Percentiles rank a stretch among this genome's conserved stretches.
Evolutionary conservation across 2,113 vertebrate genomes (phyloP).

Genomic region (Proteles cristata): DNA sequence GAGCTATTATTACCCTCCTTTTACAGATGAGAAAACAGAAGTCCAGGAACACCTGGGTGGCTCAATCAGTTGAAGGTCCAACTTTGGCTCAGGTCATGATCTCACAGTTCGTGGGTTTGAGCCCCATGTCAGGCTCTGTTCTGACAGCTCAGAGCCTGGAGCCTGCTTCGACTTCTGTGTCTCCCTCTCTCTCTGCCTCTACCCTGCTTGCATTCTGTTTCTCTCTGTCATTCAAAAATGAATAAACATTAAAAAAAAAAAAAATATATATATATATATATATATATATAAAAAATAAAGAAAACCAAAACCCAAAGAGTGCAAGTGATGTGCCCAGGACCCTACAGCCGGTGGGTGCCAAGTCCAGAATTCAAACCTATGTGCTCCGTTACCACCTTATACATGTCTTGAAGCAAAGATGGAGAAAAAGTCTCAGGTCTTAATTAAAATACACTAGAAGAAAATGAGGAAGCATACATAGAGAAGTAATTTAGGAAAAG

Average conservation of each 20-base stretch:
- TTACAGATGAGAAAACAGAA: neutral
- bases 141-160: too few relatives aligned
- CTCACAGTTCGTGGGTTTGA: too few relatives aligned
- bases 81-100: too few relatives aligned
- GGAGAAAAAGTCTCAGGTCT: neutral
- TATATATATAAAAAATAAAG: neutral
- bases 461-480: neutral
- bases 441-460: neutral
- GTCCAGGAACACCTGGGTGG: neutral
- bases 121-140: too few relatives aligned
- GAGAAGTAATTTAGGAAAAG: neutral
- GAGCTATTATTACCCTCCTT: neutral
- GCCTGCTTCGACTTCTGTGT: too few relatives aligned
- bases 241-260: too few relatives aligned
- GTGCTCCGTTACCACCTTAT: fast-evolving
- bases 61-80: too few relatives aligned
- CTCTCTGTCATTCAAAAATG: too few relatives aligned
- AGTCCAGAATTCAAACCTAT: neutral
- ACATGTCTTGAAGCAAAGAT: neutral
- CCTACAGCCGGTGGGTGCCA: too few relatives aligned
- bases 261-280: too few relatives aligned
- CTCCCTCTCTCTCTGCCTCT: too few relatives aligned
- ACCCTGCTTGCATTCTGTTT: too few relatives aligned
- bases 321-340: neutral
- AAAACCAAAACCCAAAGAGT: neutral